phyloP scores from a whole-genome alignment of 2,888 invertebrate species.

The Drosophila cognata region DNA sequence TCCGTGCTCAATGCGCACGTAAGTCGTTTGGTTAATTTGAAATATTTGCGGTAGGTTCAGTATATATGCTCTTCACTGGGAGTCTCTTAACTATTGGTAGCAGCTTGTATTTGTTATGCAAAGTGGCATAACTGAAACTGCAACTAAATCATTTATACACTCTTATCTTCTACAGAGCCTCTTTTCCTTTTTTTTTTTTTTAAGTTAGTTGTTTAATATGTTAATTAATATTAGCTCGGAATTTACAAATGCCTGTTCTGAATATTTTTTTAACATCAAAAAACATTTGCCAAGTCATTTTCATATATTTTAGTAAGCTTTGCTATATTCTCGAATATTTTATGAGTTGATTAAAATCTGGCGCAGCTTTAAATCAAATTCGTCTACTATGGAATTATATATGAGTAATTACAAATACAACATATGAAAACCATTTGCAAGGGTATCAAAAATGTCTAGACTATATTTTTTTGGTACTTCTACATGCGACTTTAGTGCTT shows the following conservation, averaged over 20 bases:
- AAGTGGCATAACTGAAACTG: background rate
- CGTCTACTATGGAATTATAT: background rate
- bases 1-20: slow-evolving; percentile 18
- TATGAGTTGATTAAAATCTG: background rate
- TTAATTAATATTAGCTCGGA: background rate
- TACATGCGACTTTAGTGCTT: slow-evolving; percentile 23
- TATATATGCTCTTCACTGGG: slow-evolving; percentile 21
- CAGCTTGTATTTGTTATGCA: too few relatives aligned
- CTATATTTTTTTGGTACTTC: slow-evolving; percentile 28
- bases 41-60: slow-evolving; percentile 72
- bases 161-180: background rate
- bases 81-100: background rate
- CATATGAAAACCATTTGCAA: background rate
- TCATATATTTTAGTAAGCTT: background rate
- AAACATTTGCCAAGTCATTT: background rate
- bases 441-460: slow-evolving; percentile 3
- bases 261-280: background rate
- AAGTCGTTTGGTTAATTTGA: slow-evolving; percentile 19
- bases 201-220: background rate
- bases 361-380: background rate
- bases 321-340: background rate
- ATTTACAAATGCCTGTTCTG: background rate
- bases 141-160: background rate
- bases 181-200: background rate
- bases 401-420: background rate